Evolutionary conservation across 2,797 vertebrate genomes (phyloP).

Genomic region (Arnoldichthys spilopterus): DNA sequence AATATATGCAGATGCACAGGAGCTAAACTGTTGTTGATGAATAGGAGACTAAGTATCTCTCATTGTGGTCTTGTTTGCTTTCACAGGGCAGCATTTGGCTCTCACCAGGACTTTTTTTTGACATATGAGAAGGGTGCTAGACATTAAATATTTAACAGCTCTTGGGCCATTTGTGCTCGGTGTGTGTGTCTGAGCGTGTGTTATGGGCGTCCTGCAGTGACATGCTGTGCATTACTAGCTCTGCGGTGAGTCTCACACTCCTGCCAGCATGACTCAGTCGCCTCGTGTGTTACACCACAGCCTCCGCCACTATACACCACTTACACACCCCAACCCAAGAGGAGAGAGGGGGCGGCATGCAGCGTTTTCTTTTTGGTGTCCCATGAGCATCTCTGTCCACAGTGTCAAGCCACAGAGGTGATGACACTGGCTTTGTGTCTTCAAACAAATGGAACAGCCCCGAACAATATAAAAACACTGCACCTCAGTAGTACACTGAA

Average conservation of each 20-base stretch:
- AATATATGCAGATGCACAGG: background rate
- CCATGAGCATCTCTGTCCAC: conserved; percentile 54
- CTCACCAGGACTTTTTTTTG: conserved; percentile 33
- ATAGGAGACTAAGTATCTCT: conserved; percentile 42
- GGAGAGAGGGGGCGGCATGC: background rate
- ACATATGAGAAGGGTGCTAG: conserved; percentile 60
- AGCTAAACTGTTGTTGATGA: conserved; percentile 23
- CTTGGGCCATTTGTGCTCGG: conserved; percentile 60
- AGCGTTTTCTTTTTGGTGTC: conserved; percentile 48
- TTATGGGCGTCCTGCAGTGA: conserved; percentile 33
- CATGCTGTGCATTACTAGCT: conserved; percentile 51
- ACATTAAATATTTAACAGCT: conserved; percentile 67
- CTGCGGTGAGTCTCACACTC: conserved; percentile 40
- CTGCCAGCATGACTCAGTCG: conserved; percentile 24
- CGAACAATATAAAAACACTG: background rate
- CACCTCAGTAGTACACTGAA: background rate
- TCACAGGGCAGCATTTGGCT: conserved; percentile 60
- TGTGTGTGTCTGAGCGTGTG: conserved; percentile 52
- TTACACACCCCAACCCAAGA: conserved; percentile 2
- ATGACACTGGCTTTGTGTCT: background rate
- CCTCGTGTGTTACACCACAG: conserved; percentile 21
- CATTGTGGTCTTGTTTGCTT: conserved; percentile 59
- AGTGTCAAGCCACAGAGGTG: conserved; percentile 13
- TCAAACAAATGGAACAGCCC: background rate
- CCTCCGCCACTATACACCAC: conserved; percentile 32